A percentile compares a stretch with the other conserved stretches of the same genome.
phyloP scores from a whole-genome alignment of 2,797 vertebrate species.

The Manis crassicaudata region DNA sequence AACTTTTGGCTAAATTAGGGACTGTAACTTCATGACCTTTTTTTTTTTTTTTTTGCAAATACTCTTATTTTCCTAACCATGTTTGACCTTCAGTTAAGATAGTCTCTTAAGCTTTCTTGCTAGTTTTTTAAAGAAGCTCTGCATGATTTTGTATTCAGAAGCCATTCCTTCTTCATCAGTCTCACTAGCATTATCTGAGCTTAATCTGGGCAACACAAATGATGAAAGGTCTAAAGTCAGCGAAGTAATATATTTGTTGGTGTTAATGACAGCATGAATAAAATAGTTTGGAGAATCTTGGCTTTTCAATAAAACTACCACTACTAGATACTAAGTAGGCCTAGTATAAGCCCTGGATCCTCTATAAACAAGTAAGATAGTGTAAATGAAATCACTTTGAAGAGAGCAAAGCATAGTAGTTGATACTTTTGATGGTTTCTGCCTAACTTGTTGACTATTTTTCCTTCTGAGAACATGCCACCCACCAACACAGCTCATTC shows the following conservation, averaged over 20 bases:
- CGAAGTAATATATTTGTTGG: not conserved
- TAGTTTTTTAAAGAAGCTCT: not conserved
- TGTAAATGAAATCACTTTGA: not conserved
- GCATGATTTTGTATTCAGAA: not conserved
- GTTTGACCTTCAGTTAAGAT: no score
- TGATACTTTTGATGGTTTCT: not conserved
- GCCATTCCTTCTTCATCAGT: not conserved
- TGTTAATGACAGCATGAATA: not conserved
- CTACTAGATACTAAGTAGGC: not conserved
- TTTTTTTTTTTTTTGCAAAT: not conserved
- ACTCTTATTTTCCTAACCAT: no score
- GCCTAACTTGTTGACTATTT: not conserved
- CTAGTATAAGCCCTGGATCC: no score
- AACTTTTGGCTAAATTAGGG: not conserved
- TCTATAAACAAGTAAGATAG: not conserved
- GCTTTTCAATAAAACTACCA: not conserved
- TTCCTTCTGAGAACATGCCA: not conserved
- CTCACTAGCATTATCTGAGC: not conserved
- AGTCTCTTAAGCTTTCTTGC: not conserved
- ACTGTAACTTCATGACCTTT: not conserved
- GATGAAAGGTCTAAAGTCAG: not conserved
- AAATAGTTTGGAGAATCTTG: not conserved
- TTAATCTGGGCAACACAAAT: not conserved
- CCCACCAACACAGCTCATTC: no score
- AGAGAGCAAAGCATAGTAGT: not conserved